Evolutionary conservation across 2,797 vertebrate species (phyloP).

Genomic region (Falco novaeseelandiae): DNA sequence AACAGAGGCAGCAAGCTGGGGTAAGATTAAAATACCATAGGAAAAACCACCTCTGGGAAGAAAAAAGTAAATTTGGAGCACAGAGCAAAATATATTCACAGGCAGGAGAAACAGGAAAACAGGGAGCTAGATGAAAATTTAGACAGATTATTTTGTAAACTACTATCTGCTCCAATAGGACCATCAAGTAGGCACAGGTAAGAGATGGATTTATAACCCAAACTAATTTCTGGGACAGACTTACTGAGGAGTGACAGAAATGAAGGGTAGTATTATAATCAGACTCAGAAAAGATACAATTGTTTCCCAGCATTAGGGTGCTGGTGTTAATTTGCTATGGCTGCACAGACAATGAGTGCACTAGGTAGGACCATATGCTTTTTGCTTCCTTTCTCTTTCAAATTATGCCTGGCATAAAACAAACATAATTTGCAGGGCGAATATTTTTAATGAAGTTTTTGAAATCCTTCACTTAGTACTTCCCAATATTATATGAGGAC

Average conservation of each 20-base stretch:
- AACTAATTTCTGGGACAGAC: neutral
- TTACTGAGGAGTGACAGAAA: neutral
- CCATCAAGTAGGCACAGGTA: neutral
- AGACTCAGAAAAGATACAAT: neutral
- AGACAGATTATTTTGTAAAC: neutral
- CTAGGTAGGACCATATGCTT: neutral
- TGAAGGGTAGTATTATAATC: neutral
- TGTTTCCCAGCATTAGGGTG: neutral
- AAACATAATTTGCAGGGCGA: neutral
- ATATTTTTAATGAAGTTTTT: neutral
- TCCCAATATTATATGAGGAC: neutral
- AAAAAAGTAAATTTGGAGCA: neutral
- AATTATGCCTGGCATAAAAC: neutral
- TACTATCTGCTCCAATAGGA: neutral
- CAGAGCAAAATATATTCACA: neutral
- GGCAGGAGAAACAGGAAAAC: neutral
- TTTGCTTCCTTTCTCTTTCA: neutral
- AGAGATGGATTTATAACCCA: neutral
- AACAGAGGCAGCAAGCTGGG: neutral
- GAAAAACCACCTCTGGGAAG: neutral
- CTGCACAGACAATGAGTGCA: neutral
- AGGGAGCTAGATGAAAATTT: neutral
- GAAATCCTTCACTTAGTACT: neutral
- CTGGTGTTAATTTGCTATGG: neutral
- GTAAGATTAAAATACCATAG: neutral